phyloP scores from a whole-genome alignment of 2,797 vertebrate species.

The Chaenodraco wilsoni region DNA sequence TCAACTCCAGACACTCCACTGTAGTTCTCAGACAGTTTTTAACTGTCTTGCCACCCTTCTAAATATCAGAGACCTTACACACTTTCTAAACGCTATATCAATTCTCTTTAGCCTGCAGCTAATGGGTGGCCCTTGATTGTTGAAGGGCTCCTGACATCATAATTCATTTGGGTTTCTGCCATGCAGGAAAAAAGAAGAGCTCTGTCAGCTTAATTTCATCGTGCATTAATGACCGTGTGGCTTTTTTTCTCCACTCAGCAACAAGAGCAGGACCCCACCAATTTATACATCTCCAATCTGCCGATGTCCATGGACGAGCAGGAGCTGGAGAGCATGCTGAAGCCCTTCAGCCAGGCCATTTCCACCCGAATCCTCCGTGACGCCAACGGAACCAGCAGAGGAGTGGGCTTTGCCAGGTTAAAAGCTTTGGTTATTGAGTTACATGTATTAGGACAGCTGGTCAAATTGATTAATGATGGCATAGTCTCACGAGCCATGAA shows the following conservation, averaged over 20 bases:
- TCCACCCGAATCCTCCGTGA: conserved; percentile 95
- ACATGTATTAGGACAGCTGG: not conserved
- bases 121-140: conserved; percentile 6
- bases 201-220: conserved; percentile 7
- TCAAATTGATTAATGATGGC: not conserved
- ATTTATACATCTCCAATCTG: conserved; percentile 96
- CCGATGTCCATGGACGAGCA: conserved; percentile 94
- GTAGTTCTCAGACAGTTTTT: conserved; percentile 17
- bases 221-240: conserved; percentile 6
- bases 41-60: conserved; percentile 14
- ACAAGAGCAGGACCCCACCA: conserved; percentile 98
- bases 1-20: conserved; percentile 6
- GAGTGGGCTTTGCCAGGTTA: conserved; percentile 95
- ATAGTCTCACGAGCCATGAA: not conserved
- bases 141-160: not conserved
- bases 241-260: conserved; percentile 80
- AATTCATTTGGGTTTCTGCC: not conserved
- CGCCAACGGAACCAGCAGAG: conserved; percentile 90
- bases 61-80: conserved; percentile 24
- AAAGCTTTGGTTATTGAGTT: conserved; percentile 10
- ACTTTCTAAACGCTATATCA: conserved; percentile 12
- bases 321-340: conserved; percentile 93
- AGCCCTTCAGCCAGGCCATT: conserved; percentile 95
- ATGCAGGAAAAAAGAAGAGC: conserved; percentile 9
- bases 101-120: not conserved